phyloP scores from a whole-genome alignment of 2,113 vertebrate genomes.

The Elachura formosa region DNA sequence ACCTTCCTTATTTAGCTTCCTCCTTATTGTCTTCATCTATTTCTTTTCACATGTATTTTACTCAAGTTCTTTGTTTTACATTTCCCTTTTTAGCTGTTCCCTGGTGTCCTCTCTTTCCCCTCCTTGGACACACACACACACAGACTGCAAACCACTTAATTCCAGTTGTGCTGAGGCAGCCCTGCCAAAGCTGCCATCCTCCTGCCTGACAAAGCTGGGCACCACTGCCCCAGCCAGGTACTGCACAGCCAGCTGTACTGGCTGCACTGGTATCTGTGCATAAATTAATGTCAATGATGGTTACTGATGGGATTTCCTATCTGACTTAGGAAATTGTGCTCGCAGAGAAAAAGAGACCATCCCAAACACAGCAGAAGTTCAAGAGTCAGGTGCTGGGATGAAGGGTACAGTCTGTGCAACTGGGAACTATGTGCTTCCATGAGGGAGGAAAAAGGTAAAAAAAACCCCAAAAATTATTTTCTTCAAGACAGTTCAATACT shows the following conservation, averaged over 20 bases:
- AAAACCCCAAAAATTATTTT: neutral
- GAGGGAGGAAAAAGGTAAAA: neutral
- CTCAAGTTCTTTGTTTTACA: conserved; percentile 1
- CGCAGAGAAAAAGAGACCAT: neutral
- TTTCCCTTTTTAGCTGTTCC: conserved; percentile 25
- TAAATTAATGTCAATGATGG: neutral
- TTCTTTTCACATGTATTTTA: neutral
- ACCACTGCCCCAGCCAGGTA: neutral
- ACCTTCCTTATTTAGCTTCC: neutral
- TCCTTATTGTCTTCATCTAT: neutral
- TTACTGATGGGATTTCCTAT: neutral
- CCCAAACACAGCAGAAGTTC: neutral
- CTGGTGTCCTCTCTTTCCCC: neutral
- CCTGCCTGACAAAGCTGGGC: neutral
- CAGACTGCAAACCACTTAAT: neutral
- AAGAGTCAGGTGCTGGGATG: neutral
- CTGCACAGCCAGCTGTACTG: neutral
- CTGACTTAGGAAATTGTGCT: neutral
- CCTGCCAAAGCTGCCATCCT: neutral
- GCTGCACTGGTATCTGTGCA: neutral
- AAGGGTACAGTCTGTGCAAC: neutral
- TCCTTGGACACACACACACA: neutral
- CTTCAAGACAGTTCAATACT: neutral
- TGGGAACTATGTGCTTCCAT: neutral
- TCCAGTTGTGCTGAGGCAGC: neutral